Conservation (phyloP, 1,140 invertebrate species). For the Macrotrachela quadricornifera region DNA sequence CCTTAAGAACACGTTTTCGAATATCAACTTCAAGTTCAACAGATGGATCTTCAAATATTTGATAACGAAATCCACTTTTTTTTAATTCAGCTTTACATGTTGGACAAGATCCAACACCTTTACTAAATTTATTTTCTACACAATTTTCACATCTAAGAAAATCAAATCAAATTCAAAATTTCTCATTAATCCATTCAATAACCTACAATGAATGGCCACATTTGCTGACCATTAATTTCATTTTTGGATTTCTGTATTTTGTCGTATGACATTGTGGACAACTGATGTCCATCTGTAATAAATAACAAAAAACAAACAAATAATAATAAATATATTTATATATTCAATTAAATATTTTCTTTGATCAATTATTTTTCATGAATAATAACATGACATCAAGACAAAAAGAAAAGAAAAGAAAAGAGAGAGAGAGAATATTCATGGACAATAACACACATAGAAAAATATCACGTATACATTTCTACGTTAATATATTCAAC, state of each 20-base stretch:
- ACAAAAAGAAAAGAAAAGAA: no score
- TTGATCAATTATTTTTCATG: no score
- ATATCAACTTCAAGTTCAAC: conserved; percentile 96
- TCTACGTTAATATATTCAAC: no score
- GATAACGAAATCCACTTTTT: conserved; percentile 68
- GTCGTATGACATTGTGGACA: conserved; percentile 94
- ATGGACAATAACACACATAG: no score
- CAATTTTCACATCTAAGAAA: conserved; percentile 55
- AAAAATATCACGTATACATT: no score
- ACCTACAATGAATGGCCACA: conserved; percentile 76
- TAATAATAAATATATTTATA: no score
- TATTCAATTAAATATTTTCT: no score
- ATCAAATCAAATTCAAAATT: background rate
- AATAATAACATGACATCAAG: no score
- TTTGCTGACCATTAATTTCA: conserved; percentile 91
- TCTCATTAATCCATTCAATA: background rate
- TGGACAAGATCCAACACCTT: conserved; percentile 75
- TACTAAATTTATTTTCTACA: conserved; percentile 74
- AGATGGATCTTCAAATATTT: conserved; percentile 79
- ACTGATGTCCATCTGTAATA: no score
- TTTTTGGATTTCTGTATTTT: conserved; percentile 83
- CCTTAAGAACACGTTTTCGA: conserved; percentile 55
- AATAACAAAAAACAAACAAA: no score
- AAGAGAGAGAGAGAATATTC: no score
- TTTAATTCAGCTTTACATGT: conserved; percentile 66